phyloP scores from a whole-genome alignment of 2,888 invertebrate genomes.

The Diplazon laetatorius region DNA sequence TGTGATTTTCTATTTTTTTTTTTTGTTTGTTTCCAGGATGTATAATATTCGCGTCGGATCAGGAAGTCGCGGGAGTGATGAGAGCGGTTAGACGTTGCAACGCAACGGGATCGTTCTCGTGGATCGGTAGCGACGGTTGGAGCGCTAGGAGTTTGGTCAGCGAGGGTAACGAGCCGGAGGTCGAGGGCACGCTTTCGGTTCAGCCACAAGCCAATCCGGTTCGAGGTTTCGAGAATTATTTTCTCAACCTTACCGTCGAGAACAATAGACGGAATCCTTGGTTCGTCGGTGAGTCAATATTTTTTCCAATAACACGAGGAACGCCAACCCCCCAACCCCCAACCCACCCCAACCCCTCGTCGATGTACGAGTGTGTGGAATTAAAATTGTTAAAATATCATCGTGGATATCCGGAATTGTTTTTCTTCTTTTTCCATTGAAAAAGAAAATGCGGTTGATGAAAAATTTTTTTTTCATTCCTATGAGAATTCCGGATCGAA shows the following conservation, averaged over 20 bases:
- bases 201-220: slow-evolving; percentile 97
- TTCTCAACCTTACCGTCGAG: slow-evolving; percentile 91
- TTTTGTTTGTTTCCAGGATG: slow-evolving; percentile 86
- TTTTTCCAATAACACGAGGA: neutral
- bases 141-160: slow-evolving; percentile 92
- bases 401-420: too few relatives aligned
- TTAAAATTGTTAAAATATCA: too few relatives aligned
- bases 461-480: too few relatives aligned
- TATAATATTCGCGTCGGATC: slow-evolving; percentile 97
- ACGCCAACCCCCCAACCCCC: too few relatives aligned
- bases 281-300: slow-evolving; percentile 91
- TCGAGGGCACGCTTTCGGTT: slow-evolving; percentile 96
- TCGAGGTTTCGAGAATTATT: slow-evolving; percentile 93
- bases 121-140: slow-evolving; percentile 99
- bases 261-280: slow-evolving; percentile 96
- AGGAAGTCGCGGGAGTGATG: slow-evolving; percentile 98
- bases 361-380: too few relatives aligned
- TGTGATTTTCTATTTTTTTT: slow-evolving; percentile 3
- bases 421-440: too few relatives aligned
- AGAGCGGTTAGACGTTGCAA: slow-evolving; percentile 93
- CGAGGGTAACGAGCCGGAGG: slow-evolving; percentile 94
- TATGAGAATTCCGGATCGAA: too few relatives aligned
- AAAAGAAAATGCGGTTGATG: too few relatives aligned
- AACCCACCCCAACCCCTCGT: too few relatives aligned
- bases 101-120: slow-evolving; percentile 94